These are phyloP conservation scores for Tenualosa ilisha DNA, from an alignment of 2,797 vertebrate genomes.

Conservation along the genomic window DNA sequence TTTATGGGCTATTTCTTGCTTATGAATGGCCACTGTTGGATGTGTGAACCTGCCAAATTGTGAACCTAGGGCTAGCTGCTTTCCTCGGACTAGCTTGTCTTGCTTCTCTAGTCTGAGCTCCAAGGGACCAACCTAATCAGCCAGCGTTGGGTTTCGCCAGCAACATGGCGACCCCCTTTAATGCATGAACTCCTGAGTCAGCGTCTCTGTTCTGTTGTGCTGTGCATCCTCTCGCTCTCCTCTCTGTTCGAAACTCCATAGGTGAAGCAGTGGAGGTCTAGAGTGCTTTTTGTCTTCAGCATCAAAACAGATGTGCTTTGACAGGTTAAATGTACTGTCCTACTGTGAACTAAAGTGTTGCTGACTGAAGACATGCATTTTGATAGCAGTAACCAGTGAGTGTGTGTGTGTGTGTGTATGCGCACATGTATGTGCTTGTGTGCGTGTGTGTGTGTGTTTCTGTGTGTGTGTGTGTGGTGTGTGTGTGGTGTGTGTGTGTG, in stretches of 20 bases:
- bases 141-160: not conserved
- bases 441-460: not conserved
- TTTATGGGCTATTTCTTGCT: not conserved
- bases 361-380: not conserved
- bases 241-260: not conserved
- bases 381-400: not conserved
- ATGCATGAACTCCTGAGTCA: not conserved
- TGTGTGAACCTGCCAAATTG: slow-evolving; percentile 1
- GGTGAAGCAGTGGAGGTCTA: not conserved
- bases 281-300: not conserved
- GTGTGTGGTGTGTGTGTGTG: not conserved
- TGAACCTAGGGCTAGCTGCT: not conserved
- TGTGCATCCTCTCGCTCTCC: not conserved
- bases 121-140: slow-evolving; percentile 10
- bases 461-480: slow-evolving; percentile 2
- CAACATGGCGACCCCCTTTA: not conserved
- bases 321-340: not conserved
- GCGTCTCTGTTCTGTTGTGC: not conserved
- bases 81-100: not conserved
- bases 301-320: not conserved
- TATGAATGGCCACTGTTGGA: not conserved
- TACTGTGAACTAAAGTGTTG: not conserved
- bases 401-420: not conserved
- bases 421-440: too few species aligned
- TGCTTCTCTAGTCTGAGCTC: not conserved